A percentile compares a stretch with the other conserved stretches of the same genome.
Conservation (phyloP, 2,113 vertebrate genomes). For the Megaceryle torquata region DNA sequence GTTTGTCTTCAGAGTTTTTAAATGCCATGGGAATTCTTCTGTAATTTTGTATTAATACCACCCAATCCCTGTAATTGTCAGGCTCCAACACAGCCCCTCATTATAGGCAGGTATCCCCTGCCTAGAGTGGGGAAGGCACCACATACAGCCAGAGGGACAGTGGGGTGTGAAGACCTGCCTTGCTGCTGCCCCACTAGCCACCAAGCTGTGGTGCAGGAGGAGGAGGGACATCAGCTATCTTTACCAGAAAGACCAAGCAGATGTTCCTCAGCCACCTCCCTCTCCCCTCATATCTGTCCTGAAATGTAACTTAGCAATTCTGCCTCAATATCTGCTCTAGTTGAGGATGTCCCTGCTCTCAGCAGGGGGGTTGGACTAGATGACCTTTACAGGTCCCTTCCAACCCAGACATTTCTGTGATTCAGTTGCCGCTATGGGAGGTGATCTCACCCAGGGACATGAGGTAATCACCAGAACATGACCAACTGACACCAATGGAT, state of each 20-base stretch:
- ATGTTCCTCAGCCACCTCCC: not conserved
- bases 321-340: too few species aligned
- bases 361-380: too few species aligned
- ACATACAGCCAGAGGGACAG: fast-evolving
- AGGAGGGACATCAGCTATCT: fast-evolving
- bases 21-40: not conserved
- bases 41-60: not conserved
- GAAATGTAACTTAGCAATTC: not conserved
- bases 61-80: too few species aligned
- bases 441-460: not conserved
- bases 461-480: not conserved
- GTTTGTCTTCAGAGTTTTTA: not conserved
- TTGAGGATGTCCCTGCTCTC: too few species aligned
- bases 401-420: too few species aligned
- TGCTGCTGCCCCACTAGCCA: not conserved
- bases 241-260: not conserved
- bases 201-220: not conserved
- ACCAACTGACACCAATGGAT: not conserved
- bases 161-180: fast-evolving
- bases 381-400: too few species aligned
- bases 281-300: not conserved
- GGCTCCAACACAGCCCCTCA: fast-evolving
- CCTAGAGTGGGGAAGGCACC: fast-evolving
- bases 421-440: fast-evolving
- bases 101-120: not conserved